These are phyloP conservation scores for Microtus ochrogaster DNA, from an alignment of 2,113 vertebrate species.

Conservation along the genomic window DNA sequence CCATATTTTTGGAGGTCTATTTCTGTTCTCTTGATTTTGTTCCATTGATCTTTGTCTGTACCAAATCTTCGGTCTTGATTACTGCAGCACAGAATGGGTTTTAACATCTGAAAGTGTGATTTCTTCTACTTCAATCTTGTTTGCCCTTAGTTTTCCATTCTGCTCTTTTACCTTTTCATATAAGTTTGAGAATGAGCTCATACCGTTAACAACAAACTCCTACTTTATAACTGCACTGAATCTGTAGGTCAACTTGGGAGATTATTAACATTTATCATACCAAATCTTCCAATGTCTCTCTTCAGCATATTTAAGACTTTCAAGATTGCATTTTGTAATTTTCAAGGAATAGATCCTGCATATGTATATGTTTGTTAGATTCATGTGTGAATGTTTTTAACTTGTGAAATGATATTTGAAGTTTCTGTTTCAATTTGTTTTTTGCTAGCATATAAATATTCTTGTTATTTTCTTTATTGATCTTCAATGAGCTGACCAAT, in stretches of 20 bases:
- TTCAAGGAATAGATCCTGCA: background rate
- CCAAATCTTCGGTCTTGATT: slow-evolving; percentile 1
- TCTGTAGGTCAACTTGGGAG: background rate
- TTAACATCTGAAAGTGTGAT: background rate
- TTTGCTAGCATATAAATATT: background rate
- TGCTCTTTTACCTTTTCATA: background rate
- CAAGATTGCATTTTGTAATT: background rate
- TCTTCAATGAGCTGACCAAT: background rate
- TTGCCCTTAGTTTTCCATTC: background rate
- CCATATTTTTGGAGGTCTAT: background rate
- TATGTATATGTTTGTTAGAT: background rate
- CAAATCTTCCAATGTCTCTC: background rate
- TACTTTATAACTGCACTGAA: background rate
- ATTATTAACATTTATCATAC: background rate
- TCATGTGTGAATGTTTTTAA: background rate
- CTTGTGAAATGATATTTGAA: background rate
- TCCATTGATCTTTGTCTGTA: slow-evolving; percentile 5
- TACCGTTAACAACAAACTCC: background rate
- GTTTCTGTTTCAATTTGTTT: background rate
- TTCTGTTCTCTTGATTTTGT: background rate
- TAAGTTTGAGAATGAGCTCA: background rate
- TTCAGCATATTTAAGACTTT: background rate
- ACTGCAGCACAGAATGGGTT: background rate
- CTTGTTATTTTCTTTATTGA: background rate
- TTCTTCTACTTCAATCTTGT: background rate